phyloP scores from a whole-genome alignment of 1,140 invertebrate genomes.

The Calycopis cecrops region DNA sequence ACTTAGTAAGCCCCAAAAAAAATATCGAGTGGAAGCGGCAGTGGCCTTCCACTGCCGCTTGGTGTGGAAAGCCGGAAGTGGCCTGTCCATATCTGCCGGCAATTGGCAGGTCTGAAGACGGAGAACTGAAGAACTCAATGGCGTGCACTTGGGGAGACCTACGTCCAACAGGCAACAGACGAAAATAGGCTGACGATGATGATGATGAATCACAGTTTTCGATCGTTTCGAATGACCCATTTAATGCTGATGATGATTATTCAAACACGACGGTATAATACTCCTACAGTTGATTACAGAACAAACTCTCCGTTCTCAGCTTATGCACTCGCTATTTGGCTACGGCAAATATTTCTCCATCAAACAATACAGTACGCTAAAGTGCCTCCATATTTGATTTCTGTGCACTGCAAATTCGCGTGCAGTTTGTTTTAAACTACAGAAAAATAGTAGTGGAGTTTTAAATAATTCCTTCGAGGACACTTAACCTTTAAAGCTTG shows the following conservation, averaged over 20 bases:
- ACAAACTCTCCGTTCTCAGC: conserved; percentile 16
- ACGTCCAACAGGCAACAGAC: too few species aligned
- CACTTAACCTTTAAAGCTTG: conserved; percentile 3
- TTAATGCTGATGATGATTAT: neutral
- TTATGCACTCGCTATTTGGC: conserved; percentile 16
- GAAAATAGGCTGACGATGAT: too few species aligned
- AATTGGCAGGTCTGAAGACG: too few species aligned
- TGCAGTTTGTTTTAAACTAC: conserved; percentile 15
- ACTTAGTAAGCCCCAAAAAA: too few species aligned
- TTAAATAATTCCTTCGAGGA: neutral
- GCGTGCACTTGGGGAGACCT: too few species aligned
- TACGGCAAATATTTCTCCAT: conserved; percentile 13
- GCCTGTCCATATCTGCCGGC: too few species aligned
- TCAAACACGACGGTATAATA: neutral
- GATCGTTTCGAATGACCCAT: neutral
- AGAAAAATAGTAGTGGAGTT: conserved; percentile 8
- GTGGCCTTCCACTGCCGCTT: too few species aligned
- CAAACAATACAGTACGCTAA: conserved; percentile 17
- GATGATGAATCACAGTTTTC: too few species aligned
- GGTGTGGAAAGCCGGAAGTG: too few species aligned
- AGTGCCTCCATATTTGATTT: conserved; percentile 16
- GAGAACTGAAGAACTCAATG: too few species aligned
- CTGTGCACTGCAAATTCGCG: conserved; percentile 12
- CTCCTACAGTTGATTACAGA: conserved; percentile 6
- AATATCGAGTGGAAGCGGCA: too few species aligned